Base-by-base conservation (phyloP, 2,888 invertebrate species). In the Alloplasta piceator region DNA sequence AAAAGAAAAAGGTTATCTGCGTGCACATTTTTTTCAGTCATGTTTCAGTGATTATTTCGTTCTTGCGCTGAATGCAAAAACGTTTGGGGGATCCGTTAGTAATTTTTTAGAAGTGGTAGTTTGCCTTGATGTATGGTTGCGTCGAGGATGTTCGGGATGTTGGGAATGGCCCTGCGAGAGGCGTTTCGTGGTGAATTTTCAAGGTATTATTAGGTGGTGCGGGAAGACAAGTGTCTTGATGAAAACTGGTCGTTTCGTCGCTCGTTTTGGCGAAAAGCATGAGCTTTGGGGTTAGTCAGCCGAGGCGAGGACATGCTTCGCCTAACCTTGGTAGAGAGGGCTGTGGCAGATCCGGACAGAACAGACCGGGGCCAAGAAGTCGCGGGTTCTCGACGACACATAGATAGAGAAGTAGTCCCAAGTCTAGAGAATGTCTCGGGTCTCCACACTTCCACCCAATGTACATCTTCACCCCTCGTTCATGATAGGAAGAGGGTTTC, bases 301-400 rank as follows among this genome's bases (percentile, higher is more conserved):
- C 80, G 82, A 73, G 26, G 3, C 26, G 58, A 41, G 56, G 26
- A 26, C 26, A 52, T 36, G 56, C 52, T 52, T 41, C 41, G 56
- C 46, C 10, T 68, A 64, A 43, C 63, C 38, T 48, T 66, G 6
- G 56, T 12, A 52, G 76, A 46, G 64, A 70, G 56, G 26, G 26
- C 26, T 41, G 10, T 56, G 68, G 60, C 58, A 72, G 61, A 26
- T 38, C 50, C 14, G 48, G 76, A 78, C 66, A 66, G 80, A 78
- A 77, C 76, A 78, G 58, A 67, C 71, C 71, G 78, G 83, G 81
- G 84, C 84, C 82, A 82, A 82, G 82, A 82, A 85, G 80, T 82
- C 82, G 83, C 76, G 74, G 50, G 77, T 85, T 83, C 64, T 78
- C 70, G 58, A 70, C 36, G 26, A 26, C 3, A 26, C 3, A 26